phyloP scores from a whole-genome alignment of 2,888 invertebrate genomes.

The Rhamnusium bicolor region DNA sequence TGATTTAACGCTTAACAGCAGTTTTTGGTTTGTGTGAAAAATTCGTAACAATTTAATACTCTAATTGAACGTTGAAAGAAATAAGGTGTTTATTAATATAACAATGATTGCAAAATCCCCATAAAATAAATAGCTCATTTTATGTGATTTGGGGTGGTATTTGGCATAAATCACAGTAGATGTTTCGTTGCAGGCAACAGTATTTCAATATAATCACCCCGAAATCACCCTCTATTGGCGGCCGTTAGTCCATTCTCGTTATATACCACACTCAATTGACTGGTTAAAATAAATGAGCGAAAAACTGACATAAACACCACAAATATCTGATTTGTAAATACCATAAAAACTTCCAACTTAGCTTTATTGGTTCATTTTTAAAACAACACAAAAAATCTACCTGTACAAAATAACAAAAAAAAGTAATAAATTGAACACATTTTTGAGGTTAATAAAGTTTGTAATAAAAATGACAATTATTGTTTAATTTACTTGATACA shows the following conservation, averaged over 20 bases:
- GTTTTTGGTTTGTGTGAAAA: no score
- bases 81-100: constrained; percentile 55
- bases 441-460: no score
- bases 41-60: not conserved
- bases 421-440: no score
- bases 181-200: constrained; percentile 64
- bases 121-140: constrained; percentile 59
- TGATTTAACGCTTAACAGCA: no score
- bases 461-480: no score
- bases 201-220: constrained; percentile 68
- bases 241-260: constrained; percentile 62
- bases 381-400: no score
- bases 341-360: not conserved
- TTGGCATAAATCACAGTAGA: constrained; percentile 60
- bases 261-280: constrained; percentile 64
- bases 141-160: constrained; percentile 57
- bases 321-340: constrained; percentile 66
- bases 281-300: constrained; percentile 67
- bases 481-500: no score
- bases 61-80: constrained; percentile 12
- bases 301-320: constrained; percentile 65
- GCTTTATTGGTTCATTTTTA: not conserved
- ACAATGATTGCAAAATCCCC: constrained; percentile 57
- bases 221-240: constrained; percentile 58
- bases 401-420: no score